phyloP scores from a whole-genome alignment of 2,888 invertebrate genomes.

The Heliconius aoede region DNA sequence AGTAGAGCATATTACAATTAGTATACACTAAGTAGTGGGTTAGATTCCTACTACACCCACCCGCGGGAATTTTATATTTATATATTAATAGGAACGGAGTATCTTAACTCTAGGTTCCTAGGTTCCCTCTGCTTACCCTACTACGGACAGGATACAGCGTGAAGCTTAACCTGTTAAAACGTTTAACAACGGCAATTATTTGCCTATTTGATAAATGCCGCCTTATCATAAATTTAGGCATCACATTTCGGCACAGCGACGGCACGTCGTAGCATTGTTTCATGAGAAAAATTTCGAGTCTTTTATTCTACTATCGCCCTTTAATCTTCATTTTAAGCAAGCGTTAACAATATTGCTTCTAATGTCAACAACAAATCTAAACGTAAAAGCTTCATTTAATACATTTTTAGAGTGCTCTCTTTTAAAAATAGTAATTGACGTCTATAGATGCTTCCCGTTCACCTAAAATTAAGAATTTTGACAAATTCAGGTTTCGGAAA shows the following conservation, averaged over 20 bases:
- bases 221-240: slow-evolving; percentile 22
- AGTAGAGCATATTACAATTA: too few species aligned
- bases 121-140: too few species aligned
- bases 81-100: too few species aligned
- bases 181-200: not conserved
- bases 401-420: not conserved
- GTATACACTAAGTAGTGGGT: too few species aligned
- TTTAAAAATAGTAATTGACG: not conserved
- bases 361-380: slow-evolving; percentile 18
- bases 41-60: too few species aligned
- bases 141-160: too few species aligned
- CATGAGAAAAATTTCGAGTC: slow-evolving; percentile 29
- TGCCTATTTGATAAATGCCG: slow-evolving; percentile 3
- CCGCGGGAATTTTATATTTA: too few species aligned
- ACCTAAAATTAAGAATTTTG: too few species aligned
- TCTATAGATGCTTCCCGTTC: too few species aligned
- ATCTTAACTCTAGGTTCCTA: too few species aligned
- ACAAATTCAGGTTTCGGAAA: too few species aligned
- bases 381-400: not conserved
- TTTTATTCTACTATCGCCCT: slow-evolving; percentile 32
- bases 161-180: not conserved
- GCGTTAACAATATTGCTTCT: slow-evolving; percentile 31
- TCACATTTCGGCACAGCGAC: slow-evolving; percentile 22
- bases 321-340: slow-evolving; percentile 35
- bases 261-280: slow-evolving; percentile 31